Evolutionary conservation across 1,140 invertebrate species (phyloP).

Genomic region (Rhizoglyphus robini): DNA sequence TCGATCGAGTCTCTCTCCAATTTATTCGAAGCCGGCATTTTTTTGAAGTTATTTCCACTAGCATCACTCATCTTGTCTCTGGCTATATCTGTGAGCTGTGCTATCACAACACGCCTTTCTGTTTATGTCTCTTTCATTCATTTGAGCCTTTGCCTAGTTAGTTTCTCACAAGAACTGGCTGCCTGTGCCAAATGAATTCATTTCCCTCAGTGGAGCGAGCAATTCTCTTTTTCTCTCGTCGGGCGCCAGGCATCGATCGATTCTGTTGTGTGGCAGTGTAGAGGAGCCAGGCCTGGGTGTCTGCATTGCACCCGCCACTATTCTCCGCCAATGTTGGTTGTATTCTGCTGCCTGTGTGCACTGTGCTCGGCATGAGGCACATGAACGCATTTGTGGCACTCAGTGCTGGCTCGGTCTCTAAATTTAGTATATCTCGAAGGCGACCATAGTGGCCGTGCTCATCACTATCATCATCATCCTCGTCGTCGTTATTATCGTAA

Average conservation of each 20-base stretch:
- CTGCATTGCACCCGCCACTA: too few relatives aligned
- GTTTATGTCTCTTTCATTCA: conserved; percentile 10
- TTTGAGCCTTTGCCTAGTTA: background rate
- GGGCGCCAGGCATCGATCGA: conserved; percentile 13
- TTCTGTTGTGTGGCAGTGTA: background rate
- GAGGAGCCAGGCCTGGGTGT: background rate
- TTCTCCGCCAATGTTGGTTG: too few relatives aligned
- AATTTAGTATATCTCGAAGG: background rate
- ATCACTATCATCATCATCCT: background rate
- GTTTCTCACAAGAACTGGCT: too few relatives aligned
- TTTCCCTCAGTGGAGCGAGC: too few relatives aligned
- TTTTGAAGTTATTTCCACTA: conserved; percentile 7
- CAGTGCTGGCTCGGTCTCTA: background rate
- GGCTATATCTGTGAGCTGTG: background rate
- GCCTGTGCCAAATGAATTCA: too few relatives aligned
- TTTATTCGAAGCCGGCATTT: conserved; percentile 14
- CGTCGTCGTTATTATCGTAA: background rate
- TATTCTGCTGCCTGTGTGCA: too few relatives aligned
- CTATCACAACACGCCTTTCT: conserved; percentile 3
- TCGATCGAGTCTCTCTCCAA: background rate
- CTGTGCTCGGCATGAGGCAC: too few relatives aligned
- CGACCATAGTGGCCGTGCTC: background rate
- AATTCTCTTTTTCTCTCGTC: too few relatives aligned
- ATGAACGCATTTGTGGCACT: background rate
- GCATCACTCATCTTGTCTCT: background rate